These are phyloP conservation scores for Orthosia incerta DNA, from an alignment of 2,888 invertebrate species.

Conservation along the genomic window DNA sequence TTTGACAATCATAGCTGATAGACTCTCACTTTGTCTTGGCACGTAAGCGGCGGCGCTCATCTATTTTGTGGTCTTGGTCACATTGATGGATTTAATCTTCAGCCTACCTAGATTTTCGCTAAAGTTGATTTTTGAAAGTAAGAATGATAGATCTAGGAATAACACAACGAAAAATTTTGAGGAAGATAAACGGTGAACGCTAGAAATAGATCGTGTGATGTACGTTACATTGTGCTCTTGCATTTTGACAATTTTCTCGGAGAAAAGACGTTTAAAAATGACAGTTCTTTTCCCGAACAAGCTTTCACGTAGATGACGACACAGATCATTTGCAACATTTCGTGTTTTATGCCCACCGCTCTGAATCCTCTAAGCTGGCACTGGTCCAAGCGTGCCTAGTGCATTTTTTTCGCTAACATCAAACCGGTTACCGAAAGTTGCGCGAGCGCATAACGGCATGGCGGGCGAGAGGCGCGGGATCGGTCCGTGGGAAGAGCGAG, in stretches of 20 bases:
- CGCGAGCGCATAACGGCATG: slow-evolving; percentile 74
- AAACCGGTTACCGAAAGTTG: slow-evolving; percentile 85
- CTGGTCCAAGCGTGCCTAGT: slow-evolving; percentile 73
- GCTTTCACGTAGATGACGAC: slow-evolving; percentile 60
- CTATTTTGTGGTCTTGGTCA: neutral
- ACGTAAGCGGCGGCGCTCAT: no score
- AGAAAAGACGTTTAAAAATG: slow-evolving; percentile 16
- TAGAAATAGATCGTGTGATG: slow-evolving; percentile 5
- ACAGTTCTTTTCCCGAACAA: slow-evolving; percentile 27
- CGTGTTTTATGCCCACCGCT: slow-evolving; percentile 74
- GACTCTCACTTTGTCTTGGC: neutral
- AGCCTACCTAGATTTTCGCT: neutral
- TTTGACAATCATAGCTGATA: neutral
- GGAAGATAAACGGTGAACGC: neutral
- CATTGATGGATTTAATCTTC: slow-evolving; percentile 1
- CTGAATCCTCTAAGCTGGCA: slow-evolving; percentile 71
- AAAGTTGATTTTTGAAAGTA: neutral
- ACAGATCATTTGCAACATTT: slow-evolving; percentile 70
- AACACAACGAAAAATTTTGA: neutral
- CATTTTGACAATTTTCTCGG: slow-evolving; percentile 28
- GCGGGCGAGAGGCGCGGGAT: slow-evolving; percentile 81
- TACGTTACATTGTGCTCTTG: slow-evolving; percentile 1
- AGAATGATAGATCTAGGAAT: neutral
- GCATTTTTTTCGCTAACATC: slow-evolving; percentile 79
- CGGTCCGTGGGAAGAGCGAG: slow-evolving; percentile 88